Base-by-base conservation (phyloP, 2,797 vertebrate genomes). In the Microctenopoma lineatum region DNA sequence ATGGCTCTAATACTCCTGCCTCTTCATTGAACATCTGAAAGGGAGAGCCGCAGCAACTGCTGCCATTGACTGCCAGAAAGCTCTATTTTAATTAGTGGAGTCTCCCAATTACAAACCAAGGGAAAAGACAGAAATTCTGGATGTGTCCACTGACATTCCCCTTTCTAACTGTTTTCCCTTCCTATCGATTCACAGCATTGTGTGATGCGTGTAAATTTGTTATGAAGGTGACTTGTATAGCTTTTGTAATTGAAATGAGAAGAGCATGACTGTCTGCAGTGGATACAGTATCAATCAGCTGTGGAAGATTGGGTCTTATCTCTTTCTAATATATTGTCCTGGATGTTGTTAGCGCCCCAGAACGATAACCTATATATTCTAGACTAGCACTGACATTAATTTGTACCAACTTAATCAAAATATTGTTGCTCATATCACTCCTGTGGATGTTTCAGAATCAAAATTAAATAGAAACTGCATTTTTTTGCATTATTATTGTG, bases 1-100 rank as follows among this genome's bases (percentile, higher is more conserved):
- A 89, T 83, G 87, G 88, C 87, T 90, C 74, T 84, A 86, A 92
- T 88, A 87, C 76, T 79, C 57, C 84, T 87, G 88, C 83, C 79
- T 81, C 86, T 83, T 83, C 79, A 80, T 70, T 86, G 86, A 85
- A 79, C 88, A 88, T 90, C 72, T 90, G 72, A 91, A 72, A 77
- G 68, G 75, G 57, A 67, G 81, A 80, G 73, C 55, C 25, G 47
- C 75, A 68, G 73, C 57, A 50, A 63, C 32, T 25, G 78, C 71
- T 75, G 70, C 60, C 86, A 88, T 84, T 57, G 64, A 83, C 78
- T 86, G 83, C 80, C 73, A 38, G 72, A 66, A 77, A 84, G 83
- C 81, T 89, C 79, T 38, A 26, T 87, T 90, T 89, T 92, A 91
- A 93, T 93, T 90, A 92, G 79, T 45, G 48, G 1, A 76, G 66